Evolutionary conservation across 2,797 vertebrate species (phyloP).

Genomic region (Catostomus latipinnis): DNA sequence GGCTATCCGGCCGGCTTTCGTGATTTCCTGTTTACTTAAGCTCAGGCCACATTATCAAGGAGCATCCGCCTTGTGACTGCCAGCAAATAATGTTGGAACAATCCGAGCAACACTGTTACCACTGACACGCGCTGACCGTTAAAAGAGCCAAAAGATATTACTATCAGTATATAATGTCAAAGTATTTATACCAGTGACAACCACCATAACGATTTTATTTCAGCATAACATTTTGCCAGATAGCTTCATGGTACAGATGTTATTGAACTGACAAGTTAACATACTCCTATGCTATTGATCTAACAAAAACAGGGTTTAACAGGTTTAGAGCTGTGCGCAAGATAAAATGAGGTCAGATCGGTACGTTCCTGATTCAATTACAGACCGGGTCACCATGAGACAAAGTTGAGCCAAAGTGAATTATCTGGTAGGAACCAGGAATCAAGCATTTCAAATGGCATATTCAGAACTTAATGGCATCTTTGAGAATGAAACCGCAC

Average conservation of each 20-base stretch:
- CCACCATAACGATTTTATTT: too few relatives aligned
- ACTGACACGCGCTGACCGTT: too few relatives aligned
- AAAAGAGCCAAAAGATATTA: too few relatives aligned
- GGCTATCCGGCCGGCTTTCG: conserved; percentile 34
- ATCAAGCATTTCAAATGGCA: not conserved
- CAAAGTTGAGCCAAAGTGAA: not conserved
- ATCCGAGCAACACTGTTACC: not conserved
- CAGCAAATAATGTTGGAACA: not conserved
- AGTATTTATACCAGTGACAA: not conserved
- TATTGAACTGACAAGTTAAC: not conserved
- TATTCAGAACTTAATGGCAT: not conserved
- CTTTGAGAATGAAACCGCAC: not conserved
- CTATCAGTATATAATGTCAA: too few relatives aligned
- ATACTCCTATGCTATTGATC: not conserved
- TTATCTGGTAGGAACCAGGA: not conserved
- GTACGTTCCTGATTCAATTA: conserved; percentile 30
- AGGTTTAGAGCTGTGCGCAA: not conserved
- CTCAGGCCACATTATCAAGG: conserved; percentile 8
- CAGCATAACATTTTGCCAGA: too few relatives aligned
- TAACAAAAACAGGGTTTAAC: not conserved
- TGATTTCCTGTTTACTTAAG: conserved; percentile 63
- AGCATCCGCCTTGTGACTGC: conserved; percentile 30
- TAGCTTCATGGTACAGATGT: too few relatives aligned
- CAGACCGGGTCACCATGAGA: conserved; percentile 6
- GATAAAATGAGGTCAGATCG: conserved; percentile 8